Evolutionary conservation across 1,140 invertebrate species (phyloP).

Genomic region (Lepeophtheirus salmonis): DNA sequence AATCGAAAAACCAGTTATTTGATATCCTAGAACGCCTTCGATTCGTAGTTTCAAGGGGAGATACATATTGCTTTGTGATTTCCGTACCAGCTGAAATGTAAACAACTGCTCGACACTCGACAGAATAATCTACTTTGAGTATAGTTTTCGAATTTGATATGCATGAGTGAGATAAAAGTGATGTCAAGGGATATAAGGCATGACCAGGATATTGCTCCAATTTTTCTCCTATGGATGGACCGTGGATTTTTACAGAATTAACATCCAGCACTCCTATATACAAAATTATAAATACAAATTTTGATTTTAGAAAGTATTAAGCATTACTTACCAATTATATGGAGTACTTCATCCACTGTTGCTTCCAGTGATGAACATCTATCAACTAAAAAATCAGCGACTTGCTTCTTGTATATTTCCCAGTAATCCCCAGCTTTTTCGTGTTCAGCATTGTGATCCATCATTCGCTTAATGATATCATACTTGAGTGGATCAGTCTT

Average conservation of each 20-base stretch:
- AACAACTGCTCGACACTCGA: slow-evolving; percentile 38
- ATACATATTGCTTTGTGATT: slow-evolving; percentile 53
- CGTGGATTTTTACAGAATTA: slow-evolving; percentile 58
- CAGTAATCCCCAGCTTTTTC: slow-evolving; percentile 5
- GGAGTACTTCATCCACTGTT: slow-evolving; percentile 19
- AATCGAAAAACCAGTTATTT: slow-evolving; percentile 48
- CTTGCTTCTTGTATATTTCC: not conserved
- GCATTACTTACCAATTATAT: slow-evolving; percentile 3
- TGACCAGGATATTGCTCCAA: not conserved
- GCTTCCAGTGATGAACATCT: slow-evolving; percentile 44
- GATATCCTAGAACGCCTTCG: slow-evolving; percentile 41
- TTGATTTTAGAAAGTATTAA: not conserved
- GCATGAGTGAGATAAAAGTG: slow-evolving; percentile 56
- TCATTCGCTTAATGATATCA: slow-evolving; percentile 5
- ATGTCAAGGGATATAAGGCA: slow-evolving; percentile 43
- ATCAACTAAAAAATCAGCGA: slow-evolving; percentile 27
- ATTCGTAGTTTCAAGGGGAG: slow-evolving; percentile 51
- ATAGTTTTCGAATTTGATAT: slow-evolving; percentile 53
- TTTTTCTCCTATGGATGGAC: slow-evolving; percentile 33
- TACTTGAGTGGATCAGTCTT: not conserved
- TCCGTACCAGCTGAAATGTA: slow-evolving; percentile 38
- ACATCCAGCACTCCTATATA: slow-evolving; percentile 54
- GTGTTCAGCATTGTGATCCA: slow-evolving; percentile 10
- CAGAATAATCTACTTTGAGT: slow-evolving; percentile 45
- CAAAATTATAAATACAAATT: slow-evolving; percentile 42